Evolutionary conservation across 2,888 invertebrate genomes (phyloP).

Genomic region (Buathra laborator): DNA sequence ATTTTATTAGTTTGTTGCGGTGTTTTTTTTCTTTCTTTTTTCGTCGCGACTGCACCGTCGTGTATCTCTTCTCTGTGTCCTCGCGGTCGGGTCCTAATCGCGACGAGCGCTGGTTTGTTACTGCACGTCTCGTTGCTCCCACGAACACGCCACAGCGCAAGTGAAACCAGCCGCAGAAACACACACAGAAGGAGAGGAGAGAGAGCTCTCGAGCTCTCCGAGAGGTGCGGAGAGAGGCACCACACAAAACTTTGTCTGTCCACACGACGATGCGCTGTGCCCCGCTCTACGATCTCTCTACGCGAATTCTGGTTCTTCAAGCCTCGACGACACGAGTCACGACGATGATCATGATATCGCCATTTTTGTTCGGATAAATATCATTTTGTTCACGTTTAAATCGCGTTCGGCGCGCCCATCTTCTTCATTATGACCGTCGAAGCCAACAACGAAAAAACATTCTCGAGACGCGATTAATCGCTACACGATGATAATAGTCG

Average conservation of each 20-base stretch:
- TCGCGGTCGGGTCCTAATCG: conserved; percentile 65
- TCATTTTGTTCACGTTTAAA: neutral
- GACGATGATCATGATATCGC: conserved; percentile 45
- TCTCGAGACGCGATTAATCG: conserved; percentile 4
- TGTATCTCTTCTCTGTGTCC: conserved; percentile 59
- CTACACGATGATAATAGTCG: conserved; percentile 13
- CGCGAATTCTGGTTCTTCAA: conserved; percentile 17
- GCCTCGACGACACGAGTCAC: conserved; percentile 48
- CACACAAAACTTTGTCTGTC: conserved; percentile 56
- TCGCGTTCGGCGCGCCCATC: neutral
- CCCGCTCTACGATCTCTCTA: conserved; percentile 30
- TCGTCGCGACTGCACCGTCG: conserved; percentile 42
- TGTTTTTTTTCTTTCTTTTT: conserved; percentile 49
- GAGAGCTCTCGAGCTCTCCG: neutral
- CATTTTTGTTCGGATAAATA: conserved; percentile 12
- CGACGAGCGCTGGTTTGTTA: conserved; percentile 70
- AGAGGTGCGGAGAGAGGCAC: conserved; percentile 18
- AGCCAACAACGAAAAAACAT: neutral
- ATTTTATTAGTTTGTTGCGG: conserved; percentile 52
- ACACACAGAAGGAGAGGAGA: neutral
- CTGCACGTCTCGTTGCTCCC: conserved; percentile 56
- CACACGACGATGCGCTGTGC: conserved; percentile 47
- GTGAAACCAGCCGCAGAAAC: conserved; percentile 33
- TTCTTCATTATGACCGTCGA: neutral
- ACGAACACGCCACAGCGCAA: conserved; percentile 63